Percentiles rank a stretch among this genome's conserved stretches.
Conservation (phyloP, 2,113 vertebrate genomes). For the Sinocyclocheilus maitianheensis region DNA sequence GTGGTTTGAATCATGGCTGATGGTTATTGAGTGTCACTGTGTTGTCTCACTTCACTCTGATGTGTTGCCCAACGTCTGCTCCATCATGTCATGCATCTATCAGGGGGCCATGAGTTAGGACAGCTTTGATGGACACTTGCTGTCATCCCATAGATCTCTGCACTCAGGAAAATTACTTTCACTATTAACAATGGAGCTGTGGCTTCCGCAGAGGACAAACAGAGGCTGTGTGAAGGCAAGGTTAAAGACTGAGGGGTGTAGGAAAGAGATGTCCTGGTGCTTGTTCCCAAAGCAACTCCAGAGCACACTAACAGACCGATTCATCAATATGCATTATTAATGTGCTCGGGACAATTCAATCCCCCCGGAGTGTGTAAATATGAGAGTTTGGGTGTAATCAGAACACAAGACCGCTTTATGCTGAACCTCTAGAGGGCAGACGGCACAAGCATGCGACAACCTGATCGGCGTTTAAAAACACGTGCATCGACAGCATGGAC, state of each 20-base stretch:
- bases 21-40: conserved; percentile 21
- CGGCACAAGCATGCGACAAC: background rate
- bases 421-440: conserved; percentile 16
- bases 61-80: conserved; percentile 24
- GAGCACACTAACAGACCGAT: background rate
- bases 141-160: conserved; percentile 27
- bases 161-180: conserved; percentile 30
- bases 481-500: conserved; percentile 29
- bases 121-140: conserved; percentile 32
- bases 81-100: conserved; percentile 25
- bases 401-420: background rate
- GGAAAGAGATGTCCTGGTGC: background rate
- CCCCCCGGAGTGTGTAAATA: background rate
- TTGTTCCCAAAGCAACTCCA: background rate
- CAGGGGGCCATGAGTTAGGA: background rate
- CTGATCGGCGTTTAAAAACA: background rate
- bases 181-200: conserved; percentile 15
- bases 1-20: conserved; percentile 12
- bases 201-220: conserved; percentile 28
- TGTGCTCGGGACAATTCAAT: background rate
- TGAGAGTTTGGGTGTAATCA: background rate
- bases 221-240: background rate
- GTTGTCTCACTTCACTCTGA: conserved; percentile 5
- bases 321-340: conserved; percentile 19
- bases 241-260: conserved; percentile 18